A percentile compares a stretch with the other conserved stretches of the same genome.
These are phyloP conservation scores for Julus scanicus DNA, from an alignment of 2,888 invertebrate genomes.

Conservation along the genomic window DNA sequence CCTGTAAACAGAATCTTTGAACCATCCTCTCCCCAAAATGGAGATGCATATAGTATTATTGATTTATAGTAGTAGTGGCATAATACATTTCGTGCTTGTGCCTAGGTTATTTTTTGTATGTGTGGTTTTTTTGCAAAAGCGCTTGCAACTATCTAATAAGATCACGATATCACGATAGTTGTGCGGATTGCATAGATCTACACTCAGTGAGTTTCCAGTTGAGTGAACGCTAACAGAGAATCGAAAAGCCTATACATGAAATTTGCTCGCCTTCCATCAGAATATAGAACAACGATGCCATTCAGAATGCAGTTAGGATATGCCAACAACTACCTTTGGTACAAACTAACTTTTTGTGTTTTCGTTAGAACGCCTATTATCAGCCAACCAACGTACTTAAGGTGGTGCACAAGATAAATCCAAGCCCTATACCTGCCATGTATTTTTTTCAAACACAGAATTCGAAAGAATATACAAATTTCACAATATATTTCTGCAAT, in stretches of 20 bases:
- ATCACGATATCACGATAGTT: constrained; percentile 20
- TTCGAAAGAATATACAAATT: too few species aligned
- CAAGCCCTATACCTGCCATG: too few species aligned
- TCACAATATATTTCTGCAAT: too few species aligned
- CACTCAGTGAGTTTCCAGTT: constrained; percentile 2
- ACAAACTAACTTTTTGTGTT: not conserved
- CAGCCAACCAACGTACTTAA: not conserved
- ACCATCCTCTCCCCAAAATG: not conserved
- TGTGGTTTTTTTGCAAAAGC: not conserved
- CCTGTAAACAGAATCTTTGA: not conserved
- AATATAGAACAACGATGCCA: not conserved
- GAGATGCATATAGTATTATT: not conserved
- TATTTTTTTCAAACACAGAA: too few species aligned
- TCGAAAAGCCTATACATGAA: constrained; percentile 21
- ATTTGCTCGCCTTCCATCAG: not conserved
- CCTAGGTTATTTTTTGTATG: not conserved
- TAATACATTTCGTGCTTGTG: not conserved
- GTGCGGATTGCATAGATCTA: constrained; percentile 19
- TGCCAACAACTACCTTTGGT: not conserved
- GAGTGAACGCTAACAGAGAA: constrained; percentile 39
- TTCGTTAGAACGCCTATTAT: not conserved
- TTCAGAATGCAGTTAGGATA: not conserved
- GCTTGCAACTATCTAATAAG: constrained; percentile 36
- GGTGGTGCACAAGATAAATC: too few species aligned
- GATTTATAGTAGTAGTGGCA: not conserved